Evolutionary conservation across 2,797 vertebrate species (phyloP), one percentile per base, ranked within the genome.

Genomic region (Chiroxiphia lanceolata): DNA sequence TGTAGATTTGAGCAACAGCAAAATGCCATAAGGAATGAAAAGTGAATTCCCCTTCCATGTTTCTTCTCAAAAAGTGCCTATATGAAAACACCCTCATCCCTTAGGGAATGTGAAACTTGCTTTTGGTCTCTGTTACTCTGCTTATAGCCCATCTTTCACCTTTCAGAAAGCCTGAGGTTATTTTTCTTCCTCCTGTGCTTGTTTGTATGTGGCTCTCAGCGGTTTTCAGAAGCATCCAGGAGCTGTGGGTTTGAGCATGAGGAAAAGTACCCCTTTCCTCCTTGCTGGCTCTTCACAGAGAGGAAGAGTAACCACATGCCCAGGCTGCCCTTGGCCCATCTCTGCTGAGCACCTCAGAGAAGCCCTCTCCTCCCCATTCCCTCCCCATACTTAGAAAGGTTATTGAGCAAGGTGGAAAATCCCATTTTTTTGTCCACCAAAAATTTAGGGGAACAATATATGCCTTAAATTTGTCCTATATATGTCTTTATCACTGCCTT

Each of bases 151-250:
- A 69, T 54, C 38, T 83, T 92, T 63, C 70, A 59, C 65, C 48
- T 90, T 71, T 86, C 31, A 48, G 80, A 83, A 83, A 74, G 12
- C 10, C 50, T 70, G 51, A 86, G 29, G 47, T 78, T 78, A 56
- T 88, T 82, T 95, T 93, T 93, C n/a, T 25, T 79, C 79, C 69
- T 89, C 54, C 19, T 86, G 34, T 94, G 25, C 34, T 85, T 83
- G 38, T 54, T 87, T 82, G 47, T 48, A 6, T 31, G 51, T 59
- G 38, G 4, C 21, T 29, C 26, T 86, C 26, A 29, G 38, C 5
- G 3, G 38, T 74, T 91, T 89, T 65, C 56, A 75, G 53, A 93
- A 76, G 9, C 53, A 13, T 34, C 18, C 56, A 50, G 54, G 21
- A 82, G 34, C 68, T 89, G 27, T 78, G 40, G 33, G 15, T 38